These are phyloP conservation scores for Lampropteryx suffumata DNA, from an alignment of 2,888 invertebrate species.

Conservation along the genomic window DNA sequence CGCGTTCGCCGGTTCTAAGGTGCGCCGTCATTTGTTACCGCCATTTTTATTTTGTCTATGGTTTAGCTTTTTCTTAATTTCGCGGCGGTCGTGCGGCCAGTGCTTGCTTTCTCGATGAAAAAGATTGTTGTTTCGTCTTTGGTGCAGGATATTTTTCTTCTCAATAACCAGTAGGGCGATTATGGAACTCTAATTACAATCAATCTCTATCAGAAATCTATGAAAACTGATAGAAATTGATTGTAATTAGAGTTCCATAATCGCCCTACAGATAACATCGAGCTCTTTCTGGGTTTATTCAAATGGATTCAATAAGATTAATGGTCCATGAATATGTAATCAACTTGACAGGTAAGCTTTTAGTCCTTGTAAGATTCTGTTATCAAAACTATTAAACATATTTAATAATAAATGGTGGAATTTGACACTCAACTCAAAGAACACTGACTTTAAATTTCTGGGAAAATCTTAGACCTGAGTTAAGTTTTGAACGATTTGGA, in stretches of 20 bases:
- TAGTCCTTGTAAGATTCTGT: neutral
- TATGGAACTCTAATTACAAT: too few species aligned
- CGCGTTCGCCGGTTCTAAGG: conserved; percentile 48
- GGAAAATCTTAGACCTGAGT: too few species aligned
- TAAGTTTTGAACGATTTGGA: too few species aligned
- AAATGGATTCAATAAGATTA: neutral
- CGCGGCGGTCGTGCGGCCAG: conserved; percentile 12
- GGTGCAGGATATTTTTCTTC: neutral
- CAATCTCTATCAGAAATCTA: too few species aligned
- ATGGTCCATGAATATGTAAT: neutral
- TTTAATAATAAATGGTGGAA: too few species aligned
- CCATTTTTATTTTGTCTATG: conserved; percentile 62
- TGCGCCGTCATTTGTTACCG: conserved; percentile 50
- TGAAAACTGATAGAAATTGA: too few species aligned
- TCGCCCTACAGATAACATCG: too few species aligned
- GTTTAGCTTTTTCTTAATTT: conserved; percentile 29
- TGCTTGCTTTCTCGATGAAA: neutral
- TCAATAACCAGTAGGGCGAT: too few species aligned
- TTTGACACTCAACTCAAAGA: too few species aligned
- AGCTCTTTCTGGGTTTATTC: neutral
- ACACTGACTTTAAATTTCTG: too few species aligned
- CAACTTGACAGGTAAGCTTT: neutral
- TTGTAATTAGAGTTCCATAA: too few species aligned
- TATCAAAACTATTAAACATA: neutral
- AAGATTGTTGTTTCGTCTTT: neutral